These are phyloP conservation scores for Salvator merianae DNA, from an alignment of 2,113 vertebrate species.

Conservation along the genomic window DNA sequence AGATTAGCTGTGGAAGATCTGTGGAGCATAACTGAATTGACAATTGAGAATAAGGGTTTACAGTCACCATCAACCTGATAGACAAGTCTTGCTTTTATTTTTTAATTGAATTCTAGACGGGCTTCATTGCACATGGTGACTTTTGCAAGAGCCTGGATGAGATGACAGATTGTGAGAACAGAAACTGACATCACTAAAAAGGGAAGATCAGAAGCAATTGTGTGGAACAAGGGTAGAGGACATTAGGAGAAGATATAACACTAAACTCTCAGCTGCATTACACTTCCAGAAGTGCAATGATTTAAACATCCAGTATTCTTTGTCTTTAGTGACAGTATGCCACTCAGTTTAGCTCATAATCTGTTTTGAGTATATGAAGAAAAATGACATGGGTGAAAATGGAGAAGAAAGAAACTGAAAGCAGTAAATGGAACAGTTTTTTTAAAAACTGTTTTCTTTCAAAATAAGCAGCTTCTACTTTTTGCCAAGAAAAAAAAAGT, in stretches of 20 bases:
- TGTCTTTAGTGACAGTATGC: background rate
- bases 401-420: background rate
- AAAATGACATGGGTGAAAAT: background rate
- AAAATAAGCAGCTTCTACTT: background rate
- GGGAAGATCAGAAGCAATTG: slow-evolving; percentile 7
- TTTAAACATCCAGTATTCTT: background rate
- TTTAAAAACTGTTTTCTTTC: background rate
- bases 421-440: background rate
- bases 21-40: background rate
- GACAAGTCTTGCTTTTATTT: background rate
- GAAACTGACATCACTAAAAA: slow-evolving; percentile 7
- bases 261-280: background rate
- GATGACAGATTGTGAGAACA: background rate
- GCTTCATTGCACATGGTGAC: background rate
- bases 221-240: slow-evolving; percentile 1
- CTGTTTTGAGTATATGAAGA: slow-evolving; percentile 1
- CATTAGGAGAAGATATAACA: slow-evolving; percentile 17
- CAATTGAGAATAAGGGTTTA: background rate
- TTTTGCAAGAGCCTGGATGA: slow-evolving; percentile 13
- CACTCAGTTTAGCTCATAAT: background rate
- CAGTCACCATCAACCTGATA: background rate
- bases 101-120: slow-evolving; percentile 14
- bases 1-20: background rate
- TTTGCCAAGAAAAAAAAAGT: background rate
- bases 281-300: slow-evolving; percentile 3